Evolutionary conservation across 2,888 invertebrate species (phyloP), one percentile per base, ranked within the genome.

Genomic region (Helobdella robusta): DNA sequence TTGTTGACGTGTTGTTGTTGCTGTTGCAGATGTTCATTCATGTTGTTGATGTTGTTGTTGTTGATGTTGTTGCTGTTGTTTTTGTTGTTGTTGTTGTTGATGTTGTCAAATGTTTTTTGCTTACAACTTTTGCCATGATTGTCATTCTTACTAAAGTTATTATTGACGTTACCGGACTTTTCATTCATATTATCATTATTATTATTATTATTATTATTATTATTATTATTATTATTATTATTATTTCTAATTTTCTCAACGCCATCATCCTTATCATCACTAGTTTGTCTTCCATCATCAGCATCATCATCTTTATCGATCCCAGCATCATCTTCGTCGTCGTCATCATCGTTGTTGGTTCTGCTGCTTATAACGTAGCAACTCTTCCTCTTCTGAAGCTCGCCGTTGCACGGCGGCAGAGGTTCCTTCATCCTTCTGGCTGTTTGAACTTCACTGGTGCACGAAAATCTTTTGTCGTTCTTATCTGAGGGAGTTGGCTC

Each of bases 161-260:
- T 54, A 23, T 54, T 54, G 11, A 25, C 32, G 54, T 54, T 54
- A 32, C 32, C 32, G 54, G 28, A 32, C 30, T 23, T 54, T 4
- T 23, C 5, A 25, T 54, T 8, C 8, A 8, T 54, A 25, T 54
- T 54, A 5, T 8, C 32, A 23, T 54, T 54, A 23, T 54, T 6
- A 23, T 6, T 54, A 25, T 54, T 54, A 23, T 54, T 54, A 25
- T 6, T 54, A 23, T 54, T 8, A 5, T 54, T 25, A 23, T 23
- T 54, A 50, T 50, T 50, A 50, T 50, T 50, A 50, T 50, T 50
- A 50, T 50, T 50, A 50, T 50, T 50, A 50, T 50, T 50, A 50
- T 50, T 50, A 50, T 50, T 50, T 20, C 23, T 50, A 50, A 20
- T 50, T 20, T 50, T 50, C n/a, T 50, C 23, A 50, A 20, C 23